Evolutionary conservation across 2,888 invertebrate genomes (phyloP), one percentile per base, ranked within the genome.

Genomic region (Dorcus hopei): DNA sequence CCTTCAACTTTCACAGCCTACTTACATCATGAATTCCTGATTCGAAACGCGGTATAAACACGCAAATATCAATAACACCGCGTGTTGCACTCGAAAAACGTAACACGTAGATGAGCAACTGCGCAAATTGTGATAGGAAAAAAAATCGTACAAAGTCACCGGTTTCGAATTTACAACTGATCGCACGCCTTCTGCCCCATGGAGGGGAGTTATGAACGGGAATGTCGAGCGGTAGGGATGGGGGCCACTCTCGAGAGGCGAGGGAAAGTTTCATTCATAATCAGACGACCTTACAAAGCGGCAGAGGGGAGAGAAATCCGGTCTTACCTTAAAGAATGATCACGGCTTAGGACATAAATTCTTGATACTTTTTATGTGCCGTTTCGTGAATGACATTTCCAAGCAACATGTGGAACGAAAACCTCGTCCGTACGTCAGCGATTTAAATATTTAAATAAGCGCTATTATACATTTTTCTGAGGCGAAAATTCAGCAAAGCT

Each of bases 251-350:
- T 70, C 70, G 74, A 74, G 74, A 76, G 70, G 68, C 74, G 74
- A 70, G 75, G 78, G 80, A 80, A 80, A 80, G 79, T 80, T 77
- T 79, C 79, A 78, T 78, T 78, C 78, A 78, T 78, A 76, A 77
- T 77, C 73, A 70, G 71, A 68, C 72, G 75, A 74, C 74, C 74
- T 74, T 73, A 63, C 58, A 54, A 57, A 49, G 56, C 50, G 61
- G 45, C 43, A 58, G 59, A 62, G 56, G 52, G 56, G 66, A 63
- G 61, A 58, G 58, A 67, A 68, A 69, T 69, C 68, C 68, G 68
- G 68, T 68, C 66, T 67, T 67, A 65, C 62, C 64, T 59, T 62
- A 56, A 52, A 45, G 45, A 45, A 45, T 23, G 45, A 45, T 57
- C 63, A 61, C 61, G 63, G 62, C 58, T 58, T 57, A 52, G 57